phyloP scores from a whole-genome alignment of 2,113 vertebrate species.

The Cariama cristata region DNA sequence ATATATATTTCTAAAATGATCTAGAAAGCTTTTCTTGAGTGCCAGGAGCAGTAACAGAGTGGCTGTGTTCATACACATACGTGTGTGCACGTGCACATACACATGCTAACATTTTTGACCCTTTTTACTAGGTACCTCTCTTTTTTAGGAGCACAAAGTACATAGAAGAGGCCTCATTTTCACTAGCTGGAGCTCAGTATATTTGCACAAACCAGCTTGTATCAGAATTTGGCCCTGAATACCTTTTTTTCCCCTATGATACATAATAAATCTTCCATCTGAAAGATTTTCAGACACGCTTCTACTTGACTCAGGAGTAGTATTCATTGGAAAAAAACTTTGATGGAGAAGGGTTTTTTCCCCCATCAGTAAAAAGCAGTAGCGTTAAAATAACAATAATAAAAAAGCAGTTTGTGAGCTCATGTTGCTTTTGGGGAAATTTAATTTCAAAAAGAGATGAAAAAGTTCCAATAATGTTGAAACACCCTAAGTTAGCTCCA shows the following conservation, averaged over 20 bases:
- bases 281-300: conserved; percentile 48
- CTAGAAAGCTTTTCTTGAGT: not conserved
- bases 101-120: not conserved
- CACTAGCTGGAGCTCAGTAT: not conserved
- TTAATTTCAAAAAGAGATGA: not conserved
- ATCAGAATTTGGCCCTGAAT: conserved; percentile 43
- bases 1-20: not conserved
- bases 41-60: not conserved
- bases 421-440: conserved; percentile 58
- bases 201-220: conserved; percentile 12
- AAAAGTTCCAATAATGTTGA: conserved; percentile 26
- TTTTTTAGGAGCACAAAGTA: not conserved
- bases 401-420: conserved; percentile 37
- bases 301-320: conserved; percentile 46
- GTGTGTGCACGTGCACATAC: not conserved
- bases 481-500: not conserved
- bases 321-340: conserved; percentile 34
- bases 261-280: conserved; percentile 62
- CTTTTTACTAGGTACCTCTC: not conserved
- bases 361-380: conserved; percentile 18
- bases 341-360: conserved; percentile 8
- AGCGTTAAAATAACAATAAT: not conserved
- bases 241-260: not conserved
- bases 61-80: not conserved
- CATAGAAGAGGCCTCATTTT: not conserved